Percentiles rank a stretch among this genome's conserved stretches.
Conservation (phyloP, 1,140 invertebrate genomes). For the Saccostrea glomerata region DNA sequence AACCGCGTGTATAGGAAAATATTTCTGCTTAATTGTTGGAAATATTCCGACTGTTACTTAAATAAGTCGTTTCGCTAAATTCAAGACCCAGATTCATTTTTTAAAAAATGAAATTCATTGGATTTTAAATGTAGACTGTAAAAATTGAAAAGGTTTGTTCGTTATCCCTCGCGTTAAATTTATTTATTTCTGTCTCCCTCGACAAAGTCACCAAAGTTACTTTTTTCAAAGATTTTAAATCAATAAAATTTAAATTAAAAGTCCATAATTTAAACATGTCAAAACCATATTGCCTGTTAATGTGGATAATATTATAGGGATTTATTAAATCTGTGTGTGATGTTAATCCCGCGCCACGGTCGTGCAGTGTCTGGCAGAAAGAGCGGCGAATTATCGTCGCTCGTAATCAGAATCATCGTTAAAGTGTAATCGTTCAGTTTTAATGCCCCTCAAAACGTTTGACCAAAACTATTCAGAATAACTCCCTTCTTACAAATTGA, state of each 20-base stretch:
- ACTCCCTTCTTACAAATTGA: neutral
- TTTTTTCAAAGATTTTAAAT: neutral
- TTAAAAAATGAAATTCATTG: too few species aligned
- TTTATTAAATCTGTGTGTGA: neutral
- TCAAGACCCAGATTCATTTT: too few species aligned
- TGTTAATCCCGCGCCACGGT: neutral
- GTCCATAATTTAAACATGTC: neutral
- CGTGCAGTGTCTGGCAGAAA: neutral
- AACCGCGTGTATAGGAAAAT: neutral
- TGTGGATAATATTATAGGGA: neutral
- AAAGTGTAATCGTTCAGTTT: neutral
- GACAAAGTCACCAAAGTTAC: too few species aligned
- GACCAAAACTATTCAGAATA: conserved; percentile 29
- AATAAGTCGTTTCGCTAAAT: too few species aligned
- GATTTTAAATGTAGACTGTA: too few species aligned
- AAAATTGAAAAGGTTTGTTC: too few species aligned
- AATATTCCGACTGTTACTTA: too few species aligned
- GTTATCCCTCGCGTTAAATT: too few species aligned
- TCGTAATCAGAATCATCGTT: neutral
- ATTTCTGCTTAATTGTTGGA: too few species aligned
- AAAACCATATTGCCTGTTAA: neutral
- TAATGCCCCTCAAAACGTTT: conserved; percentile 5
- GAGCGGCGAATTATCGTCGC: neutral
- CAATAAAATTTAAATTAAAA: conserved; percentile 1
- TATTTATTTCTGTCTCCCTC: too few species aligned